phyloP scores from a whole-genome alignment of 2,888 invertebrate genomes.

The Acleris sparsana region DNA sequence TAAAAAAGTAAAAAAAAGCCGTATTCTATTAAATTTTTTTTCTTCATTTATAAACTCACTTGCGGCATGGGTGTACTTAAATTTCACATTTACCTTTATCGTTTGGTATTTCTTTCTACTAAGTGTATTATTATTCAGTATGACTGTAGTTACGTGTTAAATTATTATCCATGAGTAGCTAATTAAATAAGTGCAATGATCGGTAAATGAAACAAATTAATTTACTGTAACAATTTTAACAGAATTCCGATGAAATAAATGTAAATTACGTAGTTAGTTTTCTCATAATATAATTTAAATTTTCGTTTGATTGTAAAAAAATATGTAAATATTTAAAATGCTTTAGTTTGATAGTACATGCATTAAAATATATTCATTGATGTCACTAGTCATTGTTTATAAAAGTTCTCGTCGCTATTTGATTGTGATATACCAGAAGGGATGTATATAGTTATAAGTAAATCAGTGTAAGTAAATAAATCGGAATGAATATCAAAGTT shows the following conservation, averaged over 20 bases:
- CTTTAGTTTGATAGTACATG: conserved; percentile 45
- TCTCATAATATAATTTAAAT: neutral
- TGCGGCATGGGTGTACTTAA: too few relatives aligned
- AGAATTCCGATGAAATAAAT: neutral
- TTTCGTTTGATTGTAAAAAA: conserved; percentile 13
- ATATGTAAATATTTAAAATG: conserved; percentile 35
- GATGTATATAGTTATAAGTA: conserved; percentile 69
- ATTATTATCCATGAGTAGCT: conserved; percentile 5
- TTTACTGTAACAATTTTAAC: too few relatives aligned
- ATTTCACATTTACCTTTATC: too few relatives aligned
- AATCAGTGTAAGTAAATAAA: conserved; percentile 70
- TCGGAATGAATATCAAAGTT: conserved; percentile 51
- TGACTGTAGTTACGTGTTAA: neutral
- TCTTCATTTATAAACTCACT: too few relatives aligned
- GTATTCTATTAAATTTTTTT: too few relatives aligned
- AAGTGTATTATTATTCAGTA: conserved; percentile 4
- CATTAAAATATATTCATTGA: conserved; percentile 54
- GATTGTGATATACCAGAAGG: conserved; percentile 72
- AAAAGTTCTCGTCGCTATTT: conserved; percentile 70
- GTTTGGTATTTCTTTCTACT: conserved; percentile 32
- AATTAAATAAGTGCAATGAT: neutral
- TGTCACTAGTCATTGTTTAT: conserved; percentile 61
- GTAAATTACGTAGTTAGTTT: neutral
- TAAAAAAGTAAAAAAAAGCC: too few relatives aligned
- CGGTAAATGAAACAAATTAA: neutral